phyloP scores from a whole-genome alignment of 2,113 vertebrate species.

The Myrmecobius fasciatus region DNA sequence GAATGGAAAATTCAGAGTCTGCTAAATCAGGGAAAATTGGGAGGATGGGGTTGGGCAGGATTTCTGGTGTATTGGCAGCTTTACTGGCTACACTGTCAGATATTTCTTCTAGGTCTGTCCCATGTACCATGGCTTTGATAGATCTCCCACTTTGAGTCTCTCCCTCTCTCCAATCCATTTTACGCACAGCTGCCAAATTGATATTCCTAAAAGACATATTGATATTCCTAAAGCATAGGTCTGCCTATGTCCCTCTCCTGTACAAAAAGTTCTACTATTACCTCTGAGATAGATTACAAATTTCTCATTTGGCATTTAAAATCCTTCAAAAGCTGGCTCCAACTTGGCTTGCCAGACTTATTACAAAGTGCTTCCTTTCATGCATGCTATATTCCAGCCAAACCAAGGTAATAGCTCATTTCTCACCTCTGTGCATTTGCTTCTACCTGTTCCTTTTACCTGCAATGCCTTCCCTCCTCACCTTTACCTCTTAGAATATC shows the following conservation, averaged over 20 bases:
- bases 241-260: not conserved
- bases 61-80: not conserved
- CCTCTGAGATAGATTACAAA: not conserved
- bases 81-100: not conserved
- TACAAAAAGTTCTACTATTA: not conserved
- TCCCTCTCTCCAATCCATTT: not conserved
- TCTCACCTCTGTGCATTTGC: not conserved
- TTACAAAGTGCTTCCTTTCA: not conserved
- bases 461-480: not conserved
- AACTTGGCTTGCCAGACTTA: not conserved
- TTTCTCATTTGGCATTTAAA: not conserved
- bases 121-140: not conserved
- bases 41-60: not conserved
- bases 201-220: not conserved
- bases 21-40: not conserved
- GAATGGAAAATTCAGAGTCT: not conserved
- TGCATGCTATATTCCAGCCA: not conserved
- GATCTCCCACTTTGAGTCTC: not conserved
- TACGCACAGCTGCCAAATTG: not conserved
- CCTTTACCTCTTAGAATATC: not conserved
- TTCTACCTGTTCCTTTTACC: not conserved
- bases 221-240: not conserved
- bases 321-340: not conserved
- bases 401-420: not conserved
- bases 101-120: not conserved